Base-by-base conservation (phyloP, 2,888 invertebrate genomes). In the Opisthograptis luteolata region DNA sequence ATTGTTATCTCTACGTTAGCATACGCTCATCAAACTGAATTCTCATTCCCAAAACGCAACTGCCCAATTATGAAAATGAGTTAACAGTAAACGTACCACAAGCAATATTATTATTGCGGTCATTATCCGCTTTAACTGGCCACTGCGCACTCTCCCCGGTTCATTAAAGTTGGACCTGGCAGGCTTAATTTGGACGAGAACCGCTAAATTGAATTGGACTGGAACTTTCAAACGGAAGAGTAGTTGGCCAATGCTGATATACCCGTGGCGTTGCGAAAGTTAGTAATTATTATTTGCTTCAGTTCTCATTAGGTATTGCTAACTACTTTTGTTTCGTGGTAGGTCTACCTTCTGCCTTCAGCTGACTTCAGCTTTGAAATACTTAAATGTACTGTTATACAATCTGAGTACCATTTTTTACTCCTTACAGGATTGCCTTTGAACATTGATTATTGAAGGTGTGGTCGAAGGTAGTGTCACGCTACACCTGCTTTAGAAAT, bases 191-290 rank as follows among this genome's bases (percentile, higher is more conserved):
- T 37, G 34, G 36, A 37, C 53, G 31, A 30, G 34, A 36, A 28
- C 46, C 40, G 39, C 22, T 40, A 41, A 57, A 47, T 53, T 47
- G 44, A 53, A 53, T 50, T 41, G 41, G 40, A 47, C 37, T 39
- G 43, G 19, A 48, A 51, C 35, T 44, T 40, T 35, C 45, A 47
- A 41, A 45, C 46, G 44, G 34, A 47, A 43, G 14, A 40, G 30
- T 39, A 8, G 15, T 44, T 7, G 9, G 34, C 22, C 22, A 13
- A 24, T 12, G 30, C 4, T 24, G 15, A 25, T 30, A 10, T 34
- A 27, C 14, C 10, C 4, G 8, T 25, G n/a, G n/a, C 2, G 5
- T 30, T 3, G 20, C 19, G 24, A 34, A 35, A 28, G 19, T 35
- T 25, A 9, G 9, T 19, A n/a, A 34, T 14, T 15, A 22, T 25